Percentiles rank a stretch among this genome's conserved stretches.
Evolutionary conservation across 2,888 invertebrate genomes (phyloP).

Genomic region (Scaptomyza flava): DNA sequence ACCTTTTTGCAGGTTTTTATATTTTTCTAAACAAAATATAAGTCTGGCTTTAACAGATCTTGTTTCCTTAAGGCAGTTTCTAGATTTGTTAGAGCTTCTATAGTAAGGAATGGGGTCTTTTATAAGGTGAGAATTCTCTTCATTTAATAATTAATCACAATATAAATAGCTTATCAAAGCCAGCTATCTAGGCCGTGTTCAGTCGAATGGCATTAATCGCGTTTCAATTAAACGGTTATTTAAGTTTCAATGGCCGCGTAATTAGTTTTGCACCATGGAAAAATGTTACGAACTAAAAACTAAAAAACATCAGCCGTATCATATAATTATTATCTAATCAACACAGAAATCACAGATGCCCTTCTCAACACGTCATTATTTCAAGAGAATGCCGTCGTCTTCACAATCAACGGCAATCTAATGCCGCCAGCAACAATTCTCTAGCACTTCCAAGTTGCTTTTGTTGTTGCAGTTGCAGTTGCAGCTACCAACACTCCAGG

Average conservation of each 20-base stretch:
- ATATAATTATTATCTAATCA: conserved; percentile 77
- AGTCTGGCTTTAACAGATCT: no score
- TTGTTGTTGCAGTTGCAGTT: conserved; percentile 17
- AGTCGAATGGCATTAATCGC: conserved; percentile 44
- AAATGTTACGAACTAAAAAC: not conserved
- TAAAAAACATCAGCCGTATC: conserved; percentile 30
- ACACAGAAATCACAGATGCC: conserved; percentile 64
- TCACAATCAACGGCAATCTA: conserved; percentile 57
- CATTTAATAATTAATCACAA: conserved; percentile 20
- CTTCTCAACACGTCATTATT: conserved; percentile 70
- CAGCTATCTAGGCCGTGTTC: conserved; percentile 9
- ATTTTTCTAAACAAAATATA: no score
- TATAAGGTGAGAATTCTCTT: not conserved
- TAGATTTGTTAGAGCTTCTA: no score
- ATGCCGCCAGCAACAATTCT: conserved; percentile 37
- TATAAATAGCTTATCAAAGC: conserved; percentile 9
- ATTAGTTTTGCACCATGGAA: conserved; percentile 22
- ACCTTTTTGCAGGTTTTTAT: no score
- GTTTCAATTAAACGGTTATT: conserved; percentile 69
- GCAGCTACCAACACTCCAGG: conserved; percentile 46
- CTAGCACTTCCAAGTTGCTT: conserved; percentile 1
- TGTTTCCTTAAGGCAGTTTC: no score
- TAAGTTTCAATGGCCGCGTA: conserved; percentile 21
- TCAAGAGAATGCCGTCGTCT: conserved; percentile 52
- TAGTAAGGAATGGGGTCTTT: no score